Evolutionary conservation across 2,797 vertebrate genomes (phyloP).

Genomic region (Melanotaenia nigrans): DNA sequence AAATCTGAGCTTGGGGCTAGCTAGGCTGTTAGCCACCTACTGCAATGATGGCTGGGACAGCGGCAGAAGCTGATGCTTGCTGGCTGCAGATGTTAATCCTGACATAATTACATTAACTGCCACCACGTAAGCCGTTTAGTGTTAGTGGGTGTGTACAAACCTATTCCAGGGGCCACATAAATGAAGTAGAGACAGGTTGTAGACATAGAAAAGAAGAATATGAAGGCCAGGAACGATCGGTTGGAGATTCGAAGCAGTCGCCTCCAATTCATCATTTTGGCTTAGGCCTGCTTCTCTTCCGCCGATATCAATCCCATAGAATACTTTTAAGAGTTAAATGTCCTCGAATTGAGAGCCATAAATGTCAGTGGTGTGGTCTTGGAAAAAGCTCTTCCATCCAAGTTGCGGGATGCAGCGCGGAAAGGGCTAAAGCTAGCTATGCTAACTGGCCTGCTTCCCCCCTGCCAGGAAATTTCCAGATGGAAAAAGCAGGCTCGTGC

Average conservation of each 20-base stretch:
- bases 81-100: constrained; percentile 28
- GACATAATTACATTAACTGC: constrained; percentile 48
- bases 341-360: constrained; percentile 35
- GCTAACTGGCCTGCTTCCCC: constrained; percentile 66
- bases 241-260: constrained; percentile 91
- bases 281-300: constrained; percentile 63
- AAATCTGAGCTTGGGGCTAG: neutral
- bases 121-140: constrained; percentile 16
- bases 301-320: constrained; percentile 79
- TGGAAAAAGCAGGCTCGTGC: constrained; percentile 66
- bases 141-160: constrained; percentile 78
- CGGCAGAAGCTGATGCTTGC: neutral
- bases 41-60: neutral
- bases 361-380: constrained; percentile 41
- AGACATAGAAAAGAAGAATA: constrained; percentile 95
- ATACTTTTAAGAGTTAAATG: constrained; percentile 52
- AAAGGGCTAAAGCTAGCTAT: constrained; percentile 47
- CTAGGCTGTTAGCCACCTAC: neutral
- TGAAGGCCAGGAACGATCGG: constrained; percentile 93
- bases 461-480: constrained; percentile 77
- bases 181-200: constrained; percentile 96
- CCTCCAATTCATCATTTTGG: constrained; percentile 88
- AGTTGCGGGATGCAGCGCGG: constrained; percentile 54
- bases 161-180: constrained; percentile 94
- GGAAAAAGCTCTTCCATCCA: constrained; percentile 42